A percentile compares a stretch with the other conserved stretches of the same genome.
Evolutionary conservation across 2,113 vertebrate species (phyloP).

Genomic region (Bufo bufo): DNA sequence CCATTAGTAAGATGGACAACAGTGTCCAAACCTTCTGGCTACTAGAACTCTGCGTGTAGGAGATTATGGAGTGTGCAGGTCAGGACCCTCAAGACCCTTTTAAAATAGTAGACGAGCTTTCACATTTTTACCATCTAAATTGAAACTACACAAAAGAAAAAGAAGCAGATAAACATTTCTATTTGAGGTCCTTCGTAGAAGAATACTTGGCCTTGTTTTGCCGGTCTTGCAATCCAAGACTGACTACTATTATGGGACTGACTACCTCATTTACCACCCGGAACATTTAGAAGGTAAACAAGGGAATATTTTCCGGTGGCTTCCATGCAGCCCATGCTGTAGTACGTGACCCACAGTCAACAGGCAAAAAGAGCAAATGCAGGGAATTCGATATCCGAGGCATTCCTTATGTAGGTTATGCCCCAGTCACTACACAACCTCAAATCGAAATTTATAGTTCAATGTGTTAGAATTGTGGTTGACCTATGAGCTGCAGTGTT

Average conservation of each 20-base stretch:
- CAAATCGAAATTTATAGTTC: not conserved
- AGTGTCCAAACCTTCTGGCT: slow-evolving; percentile 20
- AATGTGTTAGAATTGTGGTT: not conserved
- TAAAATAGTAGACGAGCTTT: not conserved
- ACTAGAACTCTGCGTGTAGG: slow-evolving; percentile 49
- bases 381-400: not conserved
- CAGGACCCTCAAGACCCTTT: not conserved
- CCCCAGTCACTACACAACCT: not conserved
- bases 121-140: not conserved
- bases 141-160: not conserved
- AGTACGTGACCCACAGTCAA: not conserved
- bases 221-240: not conserved
- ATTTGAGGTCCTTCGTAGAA: not conserved
- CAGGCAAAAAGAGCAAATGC: not conserved
- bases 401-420: not conserved
- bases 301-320: not conserved
- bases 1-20: not conserved
- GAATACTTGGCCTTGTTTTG: not conserved
- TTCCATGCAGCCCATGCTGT: not conserved
- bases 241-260: not conserved
- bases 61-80: slow-evolving; percentile 4
- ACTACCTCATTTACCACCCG: not conserved
- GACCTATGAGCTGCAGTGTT: no score
- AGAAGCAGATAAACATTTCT: not conserved
- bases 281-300: not conserved